phyloP scores from a whole-genome alignment of 2,797 vertebrate genomes.

The Gila robusta region DNA sequence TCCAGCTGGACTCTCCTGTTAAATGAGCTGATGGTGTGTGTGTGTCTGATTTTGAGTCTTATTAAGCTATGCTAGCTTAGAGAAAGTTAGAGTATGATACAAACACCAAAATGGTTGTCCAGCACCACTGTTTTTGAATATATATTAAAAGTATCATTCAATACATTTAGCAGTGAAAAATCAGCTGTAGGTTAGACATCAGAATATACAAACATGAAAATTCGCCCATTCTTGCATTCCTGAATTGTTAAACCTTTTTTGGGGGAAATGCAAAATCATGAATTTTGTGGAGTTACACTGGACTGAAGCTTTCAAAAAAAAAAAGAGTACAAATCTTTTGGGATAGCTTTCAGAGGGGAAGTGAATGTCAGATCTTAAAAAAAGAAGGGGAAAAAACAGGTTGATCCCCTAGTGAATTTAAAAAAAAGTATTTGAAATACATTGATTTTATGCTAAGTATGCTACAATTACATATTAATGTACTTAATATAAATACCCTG shows the following conservation, averaged over 20 bases:
- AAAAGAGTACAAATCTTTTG: neutral
- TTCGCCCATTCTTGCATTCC: neutral
- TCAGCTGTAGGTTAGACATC: neutral
- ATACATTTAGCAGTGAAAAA: neutral
- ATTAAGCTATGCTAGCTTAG: slow-evolving; percentile 42
- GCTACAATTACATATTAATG: no score
- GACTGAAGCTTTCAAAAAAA: neutral
- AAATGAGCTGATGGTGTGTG: slow-evolving; percentile 24
- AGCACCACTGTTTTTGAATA: neutral
- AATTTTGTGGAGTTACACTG: neutral
- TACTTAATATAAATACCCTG: no score
- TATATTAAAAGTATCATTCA: neutral
- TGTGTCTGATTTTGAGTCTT: slow-evolving; percentile 13
- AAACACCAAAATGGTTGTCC: slow-evolving; percentile 27
- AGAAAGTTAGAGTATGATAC: slow-evolving; percentile 4
- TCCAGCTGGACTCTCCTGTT: slow-evolving; percentile 43
- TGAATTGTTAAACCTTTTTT: neutral
- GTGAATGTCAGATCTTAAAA: neutral
- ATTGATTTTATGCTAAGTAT: no score
- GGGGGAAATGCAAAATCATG: neutral
- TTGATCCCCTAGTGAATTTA: neutral
- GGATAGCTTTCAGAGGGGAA: neutral
- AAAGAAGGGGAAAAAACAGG: neutral
- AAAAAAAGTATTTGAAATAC: no score
- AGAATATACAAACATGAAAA: slow-evolving; percentile 1